These are phyloP conservation scores for Oscarella lobularis DNA, from an alignment of 37 sponge, comb jelly and placozoan species.

Conservation along the genomic window DNA sequence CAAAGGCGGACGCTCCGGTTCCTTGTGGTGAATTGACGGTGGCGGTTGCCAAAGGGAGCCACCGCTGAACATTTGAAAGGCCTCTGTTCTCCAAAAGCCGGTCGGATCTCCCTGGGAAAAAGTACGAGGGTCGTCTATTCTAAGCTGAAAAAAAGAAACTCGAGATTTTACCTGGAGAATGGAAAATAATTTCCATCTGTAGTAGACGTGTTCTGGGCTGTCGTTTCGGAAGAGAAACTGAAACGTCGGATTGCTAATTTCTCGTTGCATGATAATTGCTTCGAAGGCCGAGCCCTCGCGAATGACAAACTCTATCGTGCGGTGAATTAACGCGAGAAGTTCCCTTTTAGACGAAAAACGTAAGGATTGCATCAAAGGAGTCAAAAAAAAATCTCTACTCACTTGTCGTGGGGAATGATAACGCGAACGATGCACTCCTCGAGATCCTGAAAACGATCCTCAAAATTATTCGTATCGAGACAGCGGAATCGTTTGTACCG, in stretches of 20 bases:
- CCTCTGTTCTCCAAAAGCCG: conserved; percentile 86
- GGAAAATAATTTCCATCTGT: conserved; percentile 96
- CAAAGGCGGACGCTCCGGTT: conserved; percentile 35
- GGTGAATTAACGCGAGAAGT: conserved; percentile 52
- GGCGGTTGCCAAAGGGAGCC: conserved; percentile 98
- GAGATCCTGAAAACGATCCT: conserved; percentile 27
- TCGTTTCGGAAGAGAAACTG: conserved; percentile 36
- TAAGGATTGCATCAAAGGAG: background rate
- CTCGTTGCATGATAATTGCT: conserved; percentile 96
- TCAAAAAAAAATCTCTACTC: background rate
- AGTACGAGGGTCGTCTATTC: background rate
- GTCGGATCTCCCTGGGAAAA: conserved; percentile 79
- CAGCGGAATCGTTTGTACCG: too few species aligned
- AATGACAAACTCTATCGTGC: conserved; percentile 98
- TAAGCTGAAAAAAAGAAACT: background rate
- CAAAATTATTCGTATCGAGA: conserved; percentile 14
- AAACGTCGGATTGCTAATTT: conserved; percentile 70
- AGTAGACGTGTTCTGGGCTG: conserved; percentile 84
- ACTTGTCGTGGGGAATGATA: conserved; percentile 63
- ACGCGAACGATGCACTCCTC: conserved; percentile 60
- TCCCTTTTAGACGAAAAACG: conserved; percentile 15
- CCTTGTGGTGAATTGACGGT: conserved; percentile 53
- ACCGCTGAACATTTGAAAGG: conserved; percentile 88
- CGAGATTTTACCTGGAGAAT: conserved; percentile 83
- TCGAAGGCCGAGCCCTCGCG: conserved; percentile 97